Evolutionary conservation across 2,888 invertebrate genomes (phyloP).

Genomic region (Amphipoea oculea): DNA sequence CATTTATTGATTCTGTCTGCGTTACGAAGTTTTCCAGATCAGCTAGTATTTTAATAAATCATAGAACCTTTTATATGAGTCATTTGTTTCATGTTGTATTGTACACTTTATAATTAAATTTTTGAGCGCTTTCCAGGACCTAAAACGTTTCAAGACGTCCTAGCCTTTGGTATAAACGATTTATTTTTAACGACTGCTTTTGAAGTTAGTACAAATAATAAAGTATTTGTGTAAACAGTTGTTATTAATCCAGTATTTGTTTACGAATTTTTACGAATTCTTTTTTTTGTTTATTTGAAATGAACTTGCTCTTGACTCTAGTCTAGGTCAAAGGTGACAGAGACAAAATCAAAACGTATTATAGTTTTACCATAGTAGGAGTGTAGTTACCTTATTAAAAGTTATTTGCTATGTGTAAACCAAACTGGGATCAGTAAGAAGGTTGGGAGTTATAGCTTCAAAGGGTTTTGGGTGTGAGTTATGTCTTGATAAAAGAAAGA

Average conservation of each 20-base stretch:
- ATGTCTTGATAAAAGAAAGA: too few relatives aligned
- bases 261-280: background rate
- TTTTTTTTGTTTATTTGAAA: too few relatives aligned
- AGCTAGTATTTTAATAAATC: background rate
- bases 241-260: background rate
- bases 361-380: background rate
- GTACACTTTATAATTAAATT: background rate
- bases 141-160: background rate
- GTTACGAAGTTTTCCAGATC: too few relatives aligned
- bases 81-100: conserved; percentile 7
- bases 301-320: too few relatives aligned
- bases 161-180: background rate
- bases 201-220: background rate
- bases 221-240: conserved; percentile 11
- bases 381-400: background rate
- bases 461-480: too few relatives aligned
- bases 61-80: conserved; percentile 3
- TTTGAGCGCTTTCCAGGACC: background rate
- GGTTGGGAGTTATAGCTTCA: too few relatives aligned
- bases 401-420: background rate
- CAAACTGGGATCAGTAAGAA: background rate
- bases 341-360: too few relatives aligned
- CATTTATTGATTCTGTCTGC: too few relatives aligned
- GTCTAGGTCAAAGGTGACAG: too few relatives aligned
- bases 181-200: conserved; percentile 9